Evolutionary conservation across 2,888 invertebrate genomes (phyloP).

Genomic region (Kryphioiulus occultus): DNA sequence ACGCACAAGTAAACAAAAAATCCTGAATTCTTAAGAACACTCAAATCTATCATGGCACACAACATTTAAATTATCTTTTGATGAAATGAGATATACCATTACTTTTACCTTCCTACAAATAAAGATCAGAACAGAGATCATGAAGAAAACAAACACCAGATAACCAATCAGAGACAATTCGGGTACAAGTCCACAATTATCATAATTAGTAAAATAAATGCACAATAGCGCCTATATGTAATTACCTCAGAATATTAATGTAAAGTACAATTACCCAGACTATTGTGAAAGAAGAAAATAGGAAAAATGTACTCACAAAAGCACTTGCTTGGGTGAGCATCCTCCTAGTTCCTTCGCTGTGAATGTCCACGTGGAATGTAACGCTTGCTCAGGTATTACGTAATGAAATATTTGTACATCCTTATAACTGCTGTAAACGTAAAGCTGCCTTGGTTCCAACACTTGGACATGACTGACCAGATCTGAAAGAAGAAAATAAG

Average conservation of each 20-base stretch:
- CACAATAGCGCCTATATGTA: too few species aligned
- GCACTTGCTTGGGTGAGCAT: conserved; percentile 58
- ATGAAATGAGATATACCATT: neutral
- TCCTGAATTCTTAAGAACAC: neutral
- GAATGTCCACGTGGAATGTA: conserved; percentile 67
- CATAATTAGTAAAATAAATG: too few species aligned
- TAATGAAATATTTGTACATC: conserved; percentile 70
- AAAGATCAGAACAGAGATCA: neutral
- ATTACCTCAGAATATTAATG: too few species aligned
- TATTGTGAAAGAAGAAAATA: neutral
- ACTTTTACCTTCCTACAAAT: neutral
- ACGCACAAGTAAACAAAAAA: neutral
- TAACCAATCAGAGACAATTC: neutral
- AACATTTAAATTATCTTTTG: neutral
- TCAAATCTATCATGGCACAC: neutral
- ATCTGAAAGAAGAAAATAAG: conserved; percentile 39
- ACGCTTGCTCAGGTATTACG: conserved; percentile 66
- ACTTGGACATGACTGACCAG: conserved; percentile 52
- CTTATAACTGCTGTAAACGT: conserved; percentile 67
- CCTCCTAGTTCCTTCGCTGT: conserved; percentile 66
- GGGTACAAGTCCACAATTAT: too few species aligned
- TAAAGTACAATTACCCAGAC: too few species aligned
- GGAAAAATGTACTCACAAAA: conserved; percentile 57
- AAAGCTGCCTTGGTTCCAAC: conserved; percentile 58
- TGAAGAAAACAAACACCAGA: neutral